These are phyloP conservation scores for Agrochola lychnidis DNA, from an alignment of 2,888 invertebrate species.

Conservation along the genomic window DNA sequence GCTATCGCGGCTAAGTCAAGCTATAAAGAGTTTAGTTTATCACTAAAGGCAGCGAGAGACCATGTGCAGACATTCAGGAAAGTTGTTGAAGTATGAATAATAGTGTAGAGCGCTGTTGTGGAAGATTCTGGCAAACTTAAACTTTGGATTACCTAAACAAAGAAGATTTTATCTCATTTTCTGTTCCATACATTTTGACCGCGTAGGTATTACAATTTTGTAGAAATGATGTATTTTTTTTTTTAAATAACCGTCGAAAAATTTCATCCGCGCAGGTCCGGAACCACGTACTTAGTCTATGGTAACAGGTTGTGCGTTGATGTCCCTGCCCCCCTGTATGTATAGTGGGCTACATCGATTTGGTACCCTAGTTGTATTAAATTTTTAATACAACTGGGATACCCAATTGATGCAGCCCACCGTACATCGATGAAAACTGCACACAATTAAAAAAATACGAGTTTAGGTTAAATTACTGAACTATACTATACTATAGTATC, in stretches of 20 bases:
- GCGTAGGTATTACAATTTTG: no score
- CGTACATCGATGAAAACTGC: not conserved
- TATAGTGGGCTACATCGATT: no score
- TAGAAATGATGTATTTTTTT: no score
- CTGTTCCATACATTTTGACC: not conserved
- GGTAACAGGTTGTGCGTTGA: no score
- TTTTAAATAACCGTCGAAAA: no score
- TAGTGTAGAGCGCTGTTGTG: not conserved
- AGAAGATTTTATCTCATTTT: not conserved
- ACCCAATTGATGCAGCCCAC: no score
- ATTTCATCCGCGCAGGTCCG: no score
- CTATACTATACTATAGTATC: not conserved
- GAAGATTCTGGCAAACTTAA: not conserved
- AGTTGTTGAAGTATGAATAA: constrained; percentile 9
- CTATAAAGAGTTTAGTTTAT: constrained; percentile 65
- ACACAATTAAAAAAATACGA: not conserved
- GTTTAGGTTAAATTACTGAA: not conserved
- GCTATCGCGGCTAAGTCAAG: constrained; percentile 37
- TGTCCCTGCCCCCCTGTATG: no score
- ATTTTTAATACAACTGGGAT: no score
- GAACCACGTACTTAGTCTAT: no score
- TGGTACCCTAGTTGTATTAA: no score
- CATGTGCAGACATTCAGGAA: constrained; percentile 29
- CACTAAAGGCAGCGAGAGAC: constrained; percentile 26
- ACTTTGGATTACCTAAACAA: not conserved